Percentiles rank a stretch among this genome's conserved stretches.
Evolutionary conservation across 2,888 invertebrate species (phyloP).

Genomic region (Lasioglossum villosulum): DNA sequence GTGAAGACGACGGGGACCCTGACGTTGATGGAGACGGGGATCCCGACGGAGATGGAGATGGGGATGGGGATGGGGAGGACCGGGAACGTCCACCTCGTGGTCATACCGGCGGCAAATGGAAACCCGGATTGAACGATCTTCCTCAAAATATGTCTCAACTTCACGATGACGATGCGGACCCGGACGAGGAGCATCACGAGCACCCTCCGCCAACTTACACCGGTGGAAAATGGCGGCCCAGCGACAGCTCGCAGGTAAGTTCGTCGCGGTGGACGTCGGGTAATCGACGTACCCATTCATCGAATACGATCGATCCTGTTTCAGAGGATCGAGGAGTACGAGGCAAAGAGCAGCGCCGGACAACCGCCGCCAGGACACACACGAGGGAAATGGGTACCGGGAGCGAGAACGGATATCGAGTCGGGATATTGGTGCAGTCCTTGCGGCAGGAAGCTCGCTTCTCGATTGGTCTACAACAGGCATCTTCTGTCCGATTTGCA

Average conservation of each 20-base stretch:
- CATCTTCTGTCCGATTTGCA: constrained; percentile 92
- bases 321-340: constrained; percentile 77
- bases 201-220: constrained; percentile 86
- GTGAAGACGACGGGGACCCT: neutral
- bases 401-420: constrained; percentile 84
- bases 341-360: constrained; percentile 65
- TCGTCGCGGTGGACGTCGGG: neutral
- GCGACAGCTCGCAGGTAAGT: constrained; percentile 76
- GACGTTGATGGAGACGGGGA: constrained; percentile 74
- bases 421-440: constrained; percentile 92
- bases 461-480: constrained; percentile 90
- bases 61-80: constrained; percentile 78
- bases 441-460: constrained; percentile 91
- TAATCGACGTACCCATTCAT: neutral
- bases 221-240: constrained; percentile 89
- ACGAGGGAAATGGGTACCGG: constrained; percentile 93
- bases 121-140: constrained; percentile 85
- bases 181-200: constrained; percentile 71
- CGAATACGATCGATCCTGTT: constrained; percentile 23
- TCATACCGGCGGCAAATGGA: constrained; percentile 91
- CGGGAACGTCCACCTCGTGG: constrained; percentile 85
- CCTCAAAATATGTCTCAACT: constrained; percentile 75
- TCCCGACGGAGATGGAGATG: neutral
- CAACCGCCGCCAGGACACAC: constrained; percentile 89
- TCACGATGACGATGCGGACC: constrained; percentile 82